Base-by-base conservation (phyloP, 2,113 vertebrate species). In the Cavia porcellus region DNA sequence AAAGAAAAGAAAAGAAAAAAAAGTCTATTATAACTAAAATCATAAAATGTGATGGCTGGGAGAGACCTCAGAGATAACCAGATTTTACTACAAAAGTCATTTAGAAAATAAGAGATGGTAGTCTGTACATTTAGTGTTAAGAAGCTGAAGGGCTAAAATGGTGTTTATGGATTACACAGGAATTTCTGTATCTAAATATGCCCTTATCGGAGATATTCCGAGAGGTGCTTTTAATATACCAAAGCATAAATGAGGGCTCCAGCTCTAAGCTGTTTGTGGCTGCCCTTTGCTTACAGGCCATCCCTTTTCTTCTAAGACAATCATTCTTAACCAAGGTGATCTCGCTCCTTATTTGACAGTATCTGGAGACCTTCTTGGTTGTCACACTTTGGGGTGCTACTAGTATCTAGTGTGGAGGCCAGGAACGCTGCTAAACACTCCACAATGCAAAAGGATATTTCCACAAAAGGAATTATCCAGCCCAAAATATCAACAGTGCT, bases 11-110 rank as follows among this genome's bases (percentile, higher is more conserved):
- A 38, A 38, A 38, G 38, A 38, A 38, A 38, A 89, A 86, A 7
- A 77, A 66, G 64, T 13, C 61, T 86, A 4, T 92, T 94, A 24
- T 32, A 90, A 95, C 50, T 87, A 92, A 96, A 93, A 94, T 86
- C n/a, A 90, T 82, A 89, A 94, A 88, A 94, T 57, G 1, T 64
- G 9, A 96, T 4, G 32, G 30, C 28, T 94, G 25, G 17, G 50
- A 92, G 35, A 80, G 8, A 95, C n/a, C 74, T 93, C 57, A n/a
- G 30, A 80, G 7, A 92, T 86, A 62, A 86, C 59, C 61, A 45
- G 35, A 77, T 80, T 92, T 92, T 83, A 93, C 59, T 86, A 75
- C 20, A 89, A 93, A 68, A 17, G 13, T 55, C 17, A 90, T 52
- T 95, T 86, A 83, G 38, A 91, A 83, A 86, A 80, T 89, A 62